Base-by-base conservation (phyloP, 1,140 invertebrate genomes). In the Achatina immaculata region DNA sequence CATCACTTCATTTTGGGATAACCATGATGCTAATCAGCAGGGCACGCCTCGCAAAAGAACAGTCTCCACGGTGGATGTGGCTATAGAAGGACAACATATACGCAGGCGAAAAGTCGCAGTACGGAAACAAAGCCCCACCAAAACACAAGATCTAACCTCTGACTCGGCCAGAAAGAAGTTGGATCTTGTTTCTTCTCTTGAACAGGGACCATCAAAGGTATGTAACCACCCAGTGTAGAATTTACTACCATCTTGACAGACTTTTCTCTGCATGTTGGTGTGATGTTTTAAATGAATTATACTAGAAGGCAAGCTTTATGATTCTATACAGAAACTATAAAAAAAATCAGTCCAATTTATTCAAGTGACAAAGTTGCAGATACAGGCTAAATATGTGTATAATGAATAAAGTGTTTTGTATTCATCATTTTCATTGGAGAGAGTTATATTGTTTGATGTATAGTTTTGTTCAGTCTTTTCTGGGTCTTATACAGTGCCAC, bases 1-100 rank as follows among this genome's bases (percentile, higher is more conserved):
- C 43, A 69, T 85, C 19, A 86, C 86, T n/a, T 86, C 86, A 16
- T 79, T 81, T 34, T 85, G 83, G 83, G 86, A 87, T 82, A 85
- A 87, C 51, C 87, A 86, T 65, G 85, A 86, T 71, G 84, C 83
- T n/a, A 42, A 68, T 51, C 43, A 55, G 0, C n/a, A 58, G 19
- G 40, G 80, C 24, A 85, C 84, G 19, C 84, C 84, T 6, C 78
- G 75, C 36, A 82, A 81, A 73, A 65, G 71, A 76, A 74, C 51
- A 0, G 51, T 74, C 31, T 34, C 1, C 24, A 28, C 36, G 14
- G 36, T n/a, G 24, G 68, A 69, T 9, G 42, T 69, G 24, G 42
- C 16, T 9, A 16, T 38, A 68, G 68, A 42, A n/a, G 42, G 68
- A 42, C 42, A 34, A 1, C 36, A 69, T 9, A 21, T n/a, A 11